Percentiles rank a stretch among this genome's conserved stretches.
Evolutionary conservation across 1,140 invertebrate species (phyloP).

Genomic region (Ceratosolen solmsi): DNA sequence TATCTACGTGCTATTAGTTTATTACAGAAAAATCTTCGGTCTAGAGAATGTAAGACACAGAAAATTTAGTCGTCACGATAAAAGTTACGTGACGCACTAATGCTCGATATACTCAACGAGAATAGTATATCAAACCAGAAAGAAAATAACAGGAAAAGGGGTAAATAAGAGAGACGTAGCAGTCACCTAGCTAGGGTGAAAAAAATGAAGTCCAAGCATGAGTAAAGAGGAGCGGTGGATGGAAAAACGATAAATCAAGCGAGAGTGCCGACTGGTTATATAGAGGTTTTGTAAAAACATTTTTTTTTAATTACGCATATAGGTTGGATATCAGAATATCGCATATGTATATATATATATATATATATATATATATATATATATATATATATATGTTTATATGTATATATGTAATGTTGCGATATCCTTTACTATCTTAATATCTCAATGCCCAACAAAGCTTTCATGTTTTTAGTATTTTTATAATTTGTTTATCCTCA

Average conservation of each 20-base stretch:
- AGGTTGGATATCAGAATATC: not conserved
- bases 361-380: not conserved
- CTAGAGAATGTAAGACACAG: too few relatives aligned
- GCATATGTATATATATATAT: not conserved
- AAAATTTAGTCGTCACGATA: not conserved
- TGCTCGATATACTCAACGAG: not conserved
- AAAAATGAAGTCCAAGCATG: constrained; percentile 1
- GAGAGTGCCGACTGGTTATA: not conserved
- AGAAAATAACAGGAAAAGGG: not conserved
- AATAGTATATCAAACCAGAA: not conserved
- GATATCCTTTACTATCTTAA: not conserved
- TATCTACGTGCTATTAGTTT: too few relatives aligned
- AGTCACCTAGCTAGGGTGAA: not conserved
- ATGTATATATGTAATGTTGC: not conserved
- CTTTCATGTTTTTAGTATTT: not conserved
- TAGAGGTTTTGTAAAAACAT: constrained; percentile 21
- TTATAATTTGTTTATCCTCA: not conserved
- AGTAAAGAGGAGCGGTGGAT: constrained; percentile 21
- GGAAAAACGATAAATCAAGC: constrained; percentile 34
- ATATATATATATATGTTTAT: not conserved
- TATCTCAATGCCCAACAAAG: not conserved
- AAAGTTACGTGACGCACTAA: not conserved
- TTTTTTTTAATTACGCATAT: constrained; percentile 30
- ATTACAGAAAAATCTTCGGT: too few relatives aligned
- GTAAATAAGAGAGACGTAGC: not conserved